Evolutionary conservation across 2,113 vertebrate genomes (phyloP).

Genomic region (Gadus chalcogrammus): DNA sequence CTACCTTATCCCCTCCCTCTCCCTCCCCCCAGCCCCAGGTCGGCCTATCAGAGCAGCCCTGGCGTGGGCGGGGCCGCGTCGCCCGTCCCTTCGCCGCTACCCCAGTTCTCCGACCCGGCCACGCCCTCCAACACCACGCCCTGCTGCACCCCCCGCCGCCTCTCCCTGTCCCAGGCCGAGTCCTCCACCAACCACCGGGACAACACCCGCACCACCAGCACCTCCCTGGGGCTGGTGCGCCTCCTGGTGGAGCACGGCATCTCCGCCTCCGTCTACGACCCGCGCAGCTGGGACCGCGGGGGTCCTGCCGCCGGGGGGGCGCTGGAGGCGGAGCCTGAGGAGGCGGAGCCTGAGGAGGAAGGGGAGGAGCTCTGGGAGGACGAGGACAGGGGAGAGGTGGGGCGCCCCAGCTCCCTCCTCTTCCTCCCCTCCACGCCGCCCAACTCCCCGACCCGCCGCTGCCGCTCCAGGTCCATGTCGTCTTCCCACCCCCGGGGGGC

Average conservation of each 20-base stretch:
- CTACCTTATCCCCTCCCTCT: background rate
- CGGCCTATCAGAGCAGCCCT: slow-evolving; percentile 66
- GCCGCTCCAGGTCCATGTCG: slow-evolving; percentile 33
- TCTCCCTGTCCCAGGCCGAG: slow-evolving; percentile 87
- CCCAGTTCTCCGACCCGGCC: slow-evolving; percentile 67
- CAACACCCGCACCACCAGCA: slow-evolving; percentile 94
- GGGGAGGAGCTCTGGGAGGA: background rate
- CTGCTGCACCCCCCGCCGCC: slow-evolving; percentile 89
- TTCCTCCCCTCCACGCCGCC: slow-evolving; percentile 82
- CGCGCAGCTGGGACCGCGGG: slow-evolving; percentile 81
- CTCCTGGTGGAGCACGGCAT: slow-evolving; percentile 91
- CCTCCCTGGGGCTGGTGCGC: slow-evolving; percentile 89
- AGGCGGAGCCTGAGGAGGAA: background rate
- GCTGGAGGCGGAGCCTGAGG: slow-evolving; percentile 29
- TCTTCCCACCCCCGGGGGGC: background rate
- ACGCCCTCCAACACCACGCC: slow-evolving; percentile 84
- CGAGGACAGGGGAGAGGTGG: slow-evolving; percentile 17
- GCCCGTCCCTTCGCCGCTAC: slow-evolving; percentile 69
- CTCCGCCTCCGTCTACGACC: slow-evolving; percentile 89
- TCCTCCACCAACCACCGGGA: slow-evolving; percentile 94
- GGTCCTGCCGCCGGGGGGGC: background rate
- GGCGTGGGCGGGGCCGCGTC: slow-evolving; percentile 56
- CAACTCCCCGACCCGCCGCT: slow-evolving; percentile 76
- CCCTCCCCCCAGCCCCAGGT: slow-evolving; percentile 41
- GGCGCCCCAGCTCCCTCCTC: slow-evolving; percentile 57